Evolutionary conservation across 2,113 vertebrate genomes (phyloP).

Genomic region (Phrynosoma blainvillii): DNA sequence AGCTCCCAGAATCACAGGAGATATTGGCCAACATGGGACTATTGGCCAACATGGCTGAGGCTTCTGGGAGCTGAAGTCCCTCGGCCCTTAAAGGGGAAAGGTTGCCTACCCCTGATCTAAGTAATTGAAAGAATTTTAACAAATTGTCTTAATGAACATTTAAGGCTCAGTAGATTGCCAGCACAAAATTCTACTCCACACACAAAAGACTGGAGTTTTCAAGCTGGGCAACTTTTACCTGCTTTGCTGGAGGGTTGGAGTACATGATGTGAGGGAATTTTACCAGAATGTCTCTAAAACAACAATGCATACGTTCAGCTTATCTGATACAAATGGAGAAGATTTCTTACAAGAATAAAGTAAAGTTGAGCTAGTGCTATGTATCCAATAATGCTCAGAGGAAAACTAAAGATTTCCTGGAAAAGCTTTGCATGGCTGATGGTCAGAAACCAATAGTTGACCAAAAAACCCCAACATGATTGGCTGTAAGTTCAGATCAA

Average conservation of each 20-base stretch:
- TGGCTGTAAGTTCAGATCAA: background rate
- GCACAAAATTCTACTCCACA: background rate
- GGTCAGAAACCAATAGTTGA: background rate
- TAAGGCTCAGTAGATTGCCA: background rate
- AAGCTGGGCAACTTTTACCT: background rate
- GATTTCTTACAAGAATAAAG: background rate
- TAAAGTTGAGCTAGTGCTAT: background rate
- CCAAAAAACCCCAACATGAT: background rate
- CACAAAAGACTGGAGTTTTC: background rate
- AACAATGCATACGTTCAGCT: background rate
- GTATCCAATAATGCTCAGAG: background rate
- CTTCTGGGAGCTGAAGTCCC: too few relatives aligned
- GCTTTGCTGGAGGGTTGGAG: background rate
- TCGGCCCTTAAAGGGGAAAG: too few relatives aligned
- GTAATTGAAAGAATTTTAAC: background rate
- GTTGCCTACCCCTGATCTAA: too few relatives aligned
- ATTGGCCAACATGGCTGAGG: too few relatives aligned
- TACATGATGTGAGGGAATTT: background rate
- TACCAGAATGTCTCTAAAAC: background rate
- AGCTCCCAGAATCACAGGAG: too few relatives aligned
- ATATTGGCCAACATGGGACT: too few relatives aligned
- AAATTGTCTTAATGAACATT: background rate
- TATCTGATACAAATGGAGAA: background rate
- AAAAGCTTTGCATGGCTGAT: background rate
- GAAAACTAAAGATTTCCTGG: background rate